Conservation (phyloP, 2,888 invertebrate genomes). For the Tenthredo mesomela region DNA sequence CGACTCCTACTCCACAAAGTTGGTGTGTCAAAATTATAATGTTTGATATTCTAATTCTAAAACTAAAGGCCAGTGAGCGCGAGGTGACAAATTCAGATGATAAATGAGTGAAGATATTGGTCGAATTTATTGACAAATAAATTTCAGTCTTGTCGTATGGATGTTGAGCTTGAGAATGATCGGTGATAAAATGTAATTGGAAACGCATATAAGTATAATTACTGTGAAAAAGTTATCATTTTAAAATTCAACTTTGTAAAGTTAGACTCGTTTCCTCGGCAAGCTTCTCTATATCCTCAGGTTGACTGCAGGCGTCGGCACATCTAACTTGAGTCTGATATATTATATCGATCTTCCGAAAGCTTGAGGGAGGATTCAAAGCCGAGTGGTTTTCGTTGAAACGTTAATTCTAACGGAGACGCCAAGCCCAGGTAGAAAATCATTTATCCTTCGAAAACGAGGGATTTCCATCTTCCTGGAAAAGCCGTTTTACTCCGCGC, state of each 20-base stretch:
- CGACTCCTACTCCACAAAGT: no score
- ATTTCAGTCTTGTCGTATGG: no score
- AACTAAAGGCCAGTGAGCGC: no score
- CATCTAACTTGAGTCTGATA: conserved; percentile 21
- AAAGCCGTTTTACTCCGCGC: not conserved
- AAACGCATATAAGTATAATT: not conserved
- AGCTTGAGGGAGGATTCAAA: conserved; percentile 10
- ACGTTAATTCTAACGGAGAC: conserved; percentile 9
- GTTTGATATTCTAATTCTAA: no score
- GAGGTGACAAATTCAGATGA: no score
- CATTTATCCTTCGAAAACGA: conserved; percentile 8
- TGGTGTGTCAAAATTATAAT: no score
- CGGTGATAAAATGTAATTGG: no score
- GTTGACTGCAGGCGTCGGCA: conserved; percentile 9
- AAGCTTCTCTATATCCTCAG: not conserved
- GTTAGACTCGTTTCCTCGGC: not conserved
- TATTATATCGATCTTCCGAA: not conserved
- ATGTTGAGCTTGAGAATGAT: no score
- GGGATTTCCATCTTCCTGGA: conserved; percentile 4
- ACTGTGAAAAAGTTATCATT: not conserved
- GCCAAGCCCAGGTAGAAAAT: not conserved
- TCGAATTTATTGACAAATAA: no score
- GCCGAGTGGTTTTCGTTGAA: conserved; percentile 30
- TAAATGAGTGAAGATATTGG: no score
- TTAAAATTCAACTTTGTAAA: not conserved